Conservation (phyloP, 2,888 invertebrate species). For the Drosophila mimetica region DNA sequence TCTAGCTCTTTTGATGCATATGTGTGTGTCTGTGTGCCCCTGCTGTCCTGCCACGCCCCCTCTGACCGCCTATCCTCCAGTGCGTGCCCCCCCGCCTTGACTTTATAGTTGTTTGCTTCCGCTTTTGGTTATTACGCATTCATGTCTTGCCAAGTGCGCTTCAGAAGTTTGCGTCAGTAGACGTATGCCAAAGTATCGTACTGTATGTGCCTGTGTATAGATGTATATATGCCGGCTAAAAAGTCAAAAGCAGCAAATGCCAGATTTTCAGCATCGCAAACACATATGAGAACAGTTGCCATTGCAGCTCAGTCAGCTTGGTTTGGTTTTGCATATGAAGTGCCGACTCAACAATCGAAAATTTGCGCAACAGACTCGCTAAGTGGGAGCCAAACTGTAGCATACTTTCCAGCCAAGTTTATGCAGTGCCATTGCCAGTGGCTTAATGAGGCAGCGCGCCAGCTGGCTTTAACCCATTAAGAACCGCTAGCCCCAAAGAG, state of each 20-base stretch:
- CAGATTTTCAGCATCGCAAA: constrained; percentile 73
- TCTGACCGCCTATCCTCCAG: constrained; percentile 3
- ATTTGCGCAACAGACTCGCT: constrained; percentile 78
- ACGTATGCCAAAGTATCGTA: constrained; percentile 1
- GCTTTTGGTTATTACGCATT: constrained; percentile 81
- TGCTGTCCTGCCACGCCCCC: constrained; percentile 22
- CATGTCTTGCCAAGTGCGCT: constrained; percentile 81
- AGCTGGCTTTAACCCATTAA: constrained; percentile 32
- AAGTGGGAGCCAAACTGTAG: constrained; percentile 68
- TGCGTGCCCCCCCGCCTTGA: constrained; percentile 64
- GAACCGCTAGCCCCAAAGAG: too few relatives aligned
- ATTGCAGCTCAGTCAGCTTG: constrained; percentile 36
- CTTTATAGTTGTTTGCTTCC: constrained; percentile 81
- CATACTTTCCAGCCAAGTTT: constrained; percentile 71
- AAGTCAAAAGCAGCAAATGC: constrained; percentile 79
- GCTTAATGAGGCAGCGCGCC: constrained; percentile 65
- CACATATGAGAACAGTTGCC: constrained; percentile 20
- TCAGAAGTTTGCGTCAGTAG: constrained; percentile 65
- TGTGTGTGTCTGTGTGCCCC: constrained; percentile 58
- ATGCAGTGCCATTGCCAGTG: constrained; percentile 52
- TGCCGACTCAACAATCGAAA: constrained; percentile 80
- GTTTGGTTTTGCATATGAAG: constrained; percentile 76
- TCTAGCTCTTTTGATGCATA: constrained; percentile 82
- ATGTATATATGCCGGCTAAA: constrained; percentile 51
- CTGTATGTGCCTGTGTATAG: background rate